These are phyloP conservation scores for Pogoniulus pusillus DNA, from an alignment of 2,797 vertebrate species.

Conservation along the genomic window DNA sequence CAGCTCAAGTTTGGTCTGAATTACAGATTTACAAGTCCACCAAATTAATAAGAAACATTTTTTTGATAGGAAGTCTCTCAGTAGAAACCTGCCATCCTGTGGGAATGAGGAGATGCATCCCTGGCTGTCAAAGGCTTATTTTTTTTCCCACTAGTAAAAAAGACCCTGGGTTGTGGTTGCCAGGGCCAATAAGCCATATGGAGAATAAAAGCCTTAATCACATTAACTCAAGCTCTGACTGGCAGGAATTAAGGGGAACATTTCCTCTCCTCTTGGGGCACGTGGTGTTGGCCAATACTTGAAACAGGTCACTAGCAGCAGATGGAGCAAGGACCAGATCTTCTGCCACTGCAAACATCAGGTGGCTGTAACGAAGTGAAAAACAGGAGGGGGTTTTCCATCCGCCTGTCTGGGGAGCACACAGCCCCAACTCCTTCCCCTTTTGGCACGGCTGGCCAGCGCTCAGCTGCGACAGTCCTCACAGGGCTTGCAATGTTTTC, in stretches of 20 bases:
- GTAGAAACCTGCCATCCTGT: background rate
- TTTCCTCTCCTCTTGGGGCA: slow-evolving; percentile 33
- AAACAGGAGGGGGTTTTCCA: background rate
- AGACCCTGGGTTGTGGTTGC: background rate
- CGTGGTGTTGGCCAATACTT: background rate
- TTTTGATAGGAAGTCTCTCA: background rate
- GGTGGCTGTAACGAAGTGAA: background rate
- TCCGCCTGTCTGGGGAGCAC: background rate
- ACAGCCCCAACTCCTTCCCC: background rate
- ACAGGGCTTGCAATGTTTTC: background rate
- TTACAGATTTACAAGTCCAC: background rate
- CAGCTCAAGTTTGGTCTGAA: background rate
- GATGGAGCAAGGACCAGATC: slow-evolving; percentile 15
- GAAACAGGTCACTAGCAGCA: background rate
- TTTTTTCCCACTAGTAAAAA: background rate
- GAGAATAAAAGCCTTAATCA: slow-evolving; percentile 46
- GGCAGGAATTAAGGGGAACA: slow-evolving; percentile 38
- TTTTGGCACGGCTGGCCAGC: background rate
- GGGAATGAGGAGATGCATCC: background rate
- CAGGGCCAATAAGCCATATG: background rate
- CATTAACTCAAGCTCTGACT: slow-evolving; percentile 51
- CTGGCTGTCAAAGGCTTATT: background rate
- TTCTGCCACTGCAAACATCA: background rate
- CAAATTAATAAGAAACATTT: background rate
- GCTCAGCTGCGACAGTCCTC: background rate